These are phyloP conservation scores for Lithobates sylvaticus DNA, from an alignment of 2,797 vertebrate species.

Conservation along the genomic window DNA sequence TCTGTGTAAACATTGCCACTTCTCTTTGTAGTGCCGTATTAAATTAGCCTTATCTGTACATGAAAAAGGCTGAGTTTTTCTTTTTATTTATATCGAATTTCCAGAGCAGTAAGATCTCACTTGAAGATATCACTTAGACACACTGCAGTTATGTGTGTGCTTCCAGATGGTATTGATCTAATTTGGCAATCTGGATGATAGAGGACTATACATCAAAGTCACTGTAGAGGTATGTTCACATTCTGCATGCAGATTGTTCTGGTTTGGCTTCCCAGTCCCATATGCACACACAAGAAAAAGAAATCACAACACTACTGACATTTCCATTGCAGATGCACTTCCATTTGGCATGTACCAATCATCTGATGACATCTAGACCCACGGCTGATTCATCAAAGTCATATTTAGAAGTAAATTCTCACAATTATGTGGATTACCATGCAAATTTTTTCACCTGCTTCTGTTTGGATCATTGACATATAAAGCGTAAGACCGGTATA, in stretches of 20 bases:
- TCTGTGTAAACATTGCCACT: background rate
- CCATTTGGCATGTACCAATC: background rate
- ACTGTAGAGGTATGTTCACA: background rate
- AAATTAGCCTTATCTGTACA: background rate
- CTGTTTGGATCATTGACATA: background rate
- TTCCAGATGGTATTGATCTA: slow-evolving; percentile 19
- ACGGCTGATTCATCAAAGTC: slow-evolving; percentile 6
- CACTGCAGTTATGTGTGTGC: background rate
- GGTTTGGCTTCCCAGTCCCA: background rate
- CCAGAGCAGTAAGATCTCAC: background rate
- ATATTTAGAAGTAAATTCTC: slow-evolving; percentile 1
- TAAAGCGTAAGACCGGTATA: background rate
- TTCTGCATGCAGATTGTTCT: slow-evolving; percentile 14
- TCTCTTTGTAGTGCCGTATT: background rate
- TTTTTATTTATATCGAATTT: background rate
- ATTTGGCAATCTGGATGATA: slow-evolving; percentile 8
- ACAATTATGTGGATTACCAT: slow-evolving; percentile 28
- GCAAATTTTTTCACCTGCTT: slow-evolving; percentile 1
- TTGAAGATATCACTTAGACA: slow-evolving; percentile 1
- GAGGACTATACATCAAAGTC: slow-evolving; percentile 10
- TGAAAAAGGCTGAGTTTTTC: background rate
- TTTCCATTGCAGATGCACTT: slow-evolving; percentile 8
- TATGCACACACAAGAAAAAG: background rate
- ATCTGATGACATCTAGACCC: background rate
- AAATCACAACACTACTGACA: background rate